Evolutionary conservation across 2,888 invertebrate species (phyloP).

Genomic region (Rhodophaea formosa): DNA sequence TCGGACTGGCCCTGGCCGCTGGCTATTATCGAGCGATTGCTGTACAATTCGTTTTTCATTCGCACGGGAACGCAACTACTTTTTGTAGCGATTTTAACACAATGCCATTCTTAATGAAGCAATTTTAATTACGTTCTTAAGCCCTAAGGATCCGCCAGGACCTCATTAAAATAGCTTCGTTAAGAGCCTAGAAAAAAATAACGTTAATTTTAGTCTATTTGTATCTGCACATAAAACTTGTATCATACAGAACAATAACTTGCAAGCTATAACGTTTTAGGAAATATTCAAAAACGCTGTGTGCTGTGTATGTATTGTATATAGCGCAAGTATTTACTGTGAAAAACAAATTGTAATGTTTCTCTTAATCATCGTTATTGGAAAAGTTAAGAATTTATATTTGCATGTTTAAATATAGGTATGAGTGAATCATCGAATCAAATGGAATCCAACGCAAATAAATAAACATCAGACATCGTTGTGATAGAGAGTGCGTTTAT

Average conservation of each 20-base stretch:
- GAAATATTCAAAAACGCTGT: conserved; percentile 1
- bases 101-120: conserved; percentile 11
- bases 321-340: neutral
- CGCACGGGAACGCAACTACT: neutral
- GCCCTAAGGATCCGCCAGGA: neutral
- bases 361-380: conserved; percentile 8
- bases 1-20: neutral
- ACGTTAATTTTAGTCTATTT: conserved; percentile 8
- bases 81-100: conserved; percentile 9
- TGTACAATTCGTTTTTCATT: neutral
- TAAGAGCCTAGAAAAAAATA: conserved; percentile 3
- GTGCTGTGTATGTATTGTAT: neutral
- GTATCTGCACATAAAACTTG: conserved; percentile 1
- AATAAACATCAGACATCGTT: neutral
- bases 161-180: conserved; percentile 12
- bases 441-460: neutral
- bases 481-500: neutral
- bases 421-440: conserved; percentile 3
- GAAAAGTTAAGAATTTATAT: conserved; percentile 1
- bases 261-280: neutral
- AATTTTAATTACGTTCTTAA: conserved; percentile 5
- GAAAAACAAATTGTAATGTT: conserved; percentile 1
- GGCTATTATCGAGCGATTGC: neutral
- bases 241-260: neutral
- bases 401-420: neutral